Conservation (phyloP, 1,140 invertebrate genomes). For the Diuraphis noxia region DNA sequence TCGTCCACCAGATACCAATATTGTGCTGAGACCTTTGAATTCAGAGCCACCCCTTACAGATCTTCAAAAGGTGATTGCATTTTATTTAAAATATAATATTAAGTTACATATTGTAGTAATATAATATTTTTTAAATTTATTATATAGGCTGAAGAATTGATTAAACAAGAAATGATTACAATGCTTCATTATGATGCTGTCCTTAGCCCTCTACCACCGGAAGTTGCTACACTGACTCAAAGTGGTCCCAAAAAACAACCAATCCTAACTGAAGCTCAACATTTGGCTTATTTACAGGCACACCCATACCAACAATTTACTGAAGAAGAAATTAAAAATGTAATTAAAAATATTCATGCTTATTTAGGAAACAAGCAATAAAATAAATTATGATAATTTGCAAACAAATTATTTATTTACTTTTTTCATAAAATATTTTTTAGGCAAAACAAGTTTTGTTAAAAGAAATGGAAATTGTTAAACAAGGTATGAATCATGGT, state of each 20-base stretch:
- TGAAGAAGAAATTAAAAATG: slow-evolving; percentile 65
- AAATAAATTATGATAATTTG: background rate
- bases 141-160: slow-evolving; percentile 87
- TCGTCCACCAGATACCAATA: slow-evolving; percentile 84
- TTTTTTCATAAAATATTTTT: slow-evolving; percentile 22
- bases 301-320: slow-evolving; percentile 79
- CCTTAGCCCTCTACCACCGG: slow-evolving; percentile 63
- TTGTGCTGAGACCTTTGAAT: slow-evolving; percentile 74
- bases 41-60: slow-evolving; percentile 79
- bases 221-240: slow-evolving; percentile 56
- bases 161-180: slow-evolving; percentile 95
- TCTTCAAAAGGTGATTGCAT: slow-evolving; percentile 71
- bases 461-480: slow-evolving; percentile 87
- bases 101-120: background rate
- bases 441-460: slow-evolving; percentile 71
- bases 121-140: slow-evolving; percentile 3
- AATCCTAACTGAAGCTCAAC: slow-evolving; percentile 65
- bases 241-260: slow-evolving; percentile 54
- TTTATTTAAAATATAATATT: background rate
- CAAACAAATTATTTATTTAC: background rate
- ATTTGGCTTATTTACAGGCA: slow-evolving; percentile 80
- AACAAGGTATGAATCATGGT: slow-evolving; percentile 91
- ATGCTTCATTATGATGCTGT: slow-evolving; percentile 91
- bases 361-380: background rate
- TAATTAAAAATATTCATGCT: slow-evolving; percentile 57